These are phyloP conservation scores for Eudemis profundana DNA, from an alignment of 2,888 invertebrate genomes.

Conservation along the genomic window DNA sequence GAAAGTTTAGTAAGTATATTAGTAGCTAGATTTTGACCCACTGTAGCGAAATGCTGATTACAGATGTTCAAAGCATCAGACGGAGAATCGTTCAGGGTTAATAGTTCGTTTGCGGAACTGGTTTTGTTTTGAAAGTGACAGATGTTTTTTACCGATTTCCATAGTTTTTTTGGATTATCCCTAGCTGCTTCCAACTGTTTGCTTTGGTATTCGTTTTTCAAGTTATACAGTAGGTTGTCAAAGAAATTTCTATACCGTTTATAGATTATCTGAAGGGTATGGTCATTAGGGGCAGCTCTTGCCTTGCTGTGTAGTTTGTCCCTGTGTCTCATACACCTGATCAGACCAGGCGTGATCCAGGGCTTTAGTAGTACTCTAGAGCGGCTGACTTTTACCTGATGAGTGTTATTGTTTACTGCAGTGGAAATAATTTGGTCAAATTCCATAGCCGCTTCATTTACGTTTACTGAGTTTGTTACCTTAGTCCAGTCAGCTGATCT, in stretches of 20 bases:
- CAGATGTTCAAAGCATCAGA: background rate
- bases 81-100: background rate
- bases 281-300: background rate
- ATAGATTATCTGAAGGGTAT: background rate
- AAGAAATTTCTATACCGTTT: background rate
- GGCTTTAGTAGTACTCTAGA: constrained; percentile 26
- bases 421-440: background rate
- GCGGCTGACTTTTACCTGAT: background rate
- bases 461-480: background rate
- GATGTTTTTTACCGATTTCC: background rate
- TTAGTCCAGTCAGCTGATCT: background rate
- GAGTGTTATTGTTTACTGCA: no score
- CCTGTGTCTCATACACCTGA: constrained; percentile 39
- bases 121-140: background rate
- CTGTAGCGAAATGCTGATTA: background rate
- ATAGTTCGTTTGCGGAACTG: background rate
- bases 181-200: background rate
- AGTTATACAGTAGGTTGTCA: background rate
- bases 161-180: background rate
- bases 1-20: background rate
- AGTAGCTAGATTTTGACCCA: background rate
- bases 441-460: background rate
- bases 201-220: background rate
- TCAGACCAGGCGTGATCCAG: constrained; percentile 44
- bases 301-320: constrained; percentile 34